Evolutionary conservation across 2,888 invertebrate genomes (phyloP), one percentile per base, ranked within the genome.

Genomic region (Petrolisthes cinctipes): DNA sequence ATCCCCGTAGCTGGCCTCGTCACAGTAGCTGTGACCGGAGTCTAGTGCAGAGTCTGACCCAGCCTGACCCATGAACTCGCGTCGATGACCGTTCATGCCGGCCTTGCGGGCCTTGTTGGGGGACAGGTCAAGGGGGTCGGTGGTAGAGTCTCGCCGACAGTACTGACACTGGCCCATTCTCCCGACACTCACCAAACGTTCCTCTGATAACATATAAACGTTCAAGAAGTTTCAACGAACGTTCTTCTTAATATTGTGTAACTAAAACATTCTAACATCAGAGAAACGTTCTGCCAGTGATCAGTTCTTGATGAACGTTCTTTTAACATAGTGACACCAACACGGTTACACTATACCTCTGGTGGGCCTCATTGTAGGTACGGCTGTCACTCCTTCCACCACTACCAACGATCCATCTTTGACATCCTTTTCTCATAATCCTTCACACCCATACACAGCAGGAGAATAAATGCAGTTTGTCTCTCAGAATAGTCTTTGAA

Each of bases 121-220:
- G 51, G 78, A 54, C 23, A 75, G 20, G 71, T 71, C 71, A 11
- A 61, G 9, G 6, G 83, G 76, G 66, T 86, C 86, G 4, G 82
- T 23, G 20, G 81, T 82, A 5, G 84, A 81, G 75, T 71, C 53
- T 11, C 84, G 71, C 54, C 84, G 83, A 54, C 87, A 88, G 81
- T 83, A 88, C 81, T 88, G 87, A n/a, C 87, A 88, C 81, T 88
- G 87, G 75, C 87, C 87, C 87, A 88, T 88, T n/a, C 54, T 86
- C 53, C 51, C 23, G n/a, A 6, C 37, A 37, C 71, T 53, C 53
- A 56, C 83, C 23, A 78, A 23, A 68, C 61, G 61, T 17, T 61
- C 61, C 17, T 61, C 61, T 61, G 9, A 9, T 23, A 7, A 9
- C 73, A 20, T 73, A 23, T 53, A 57, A n/a, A 17, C 17, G 78